Evolutionary conservation across 2,797 vertebrate species (phyloP).

Genomic region (Phoebastria nigripes): DNA sequence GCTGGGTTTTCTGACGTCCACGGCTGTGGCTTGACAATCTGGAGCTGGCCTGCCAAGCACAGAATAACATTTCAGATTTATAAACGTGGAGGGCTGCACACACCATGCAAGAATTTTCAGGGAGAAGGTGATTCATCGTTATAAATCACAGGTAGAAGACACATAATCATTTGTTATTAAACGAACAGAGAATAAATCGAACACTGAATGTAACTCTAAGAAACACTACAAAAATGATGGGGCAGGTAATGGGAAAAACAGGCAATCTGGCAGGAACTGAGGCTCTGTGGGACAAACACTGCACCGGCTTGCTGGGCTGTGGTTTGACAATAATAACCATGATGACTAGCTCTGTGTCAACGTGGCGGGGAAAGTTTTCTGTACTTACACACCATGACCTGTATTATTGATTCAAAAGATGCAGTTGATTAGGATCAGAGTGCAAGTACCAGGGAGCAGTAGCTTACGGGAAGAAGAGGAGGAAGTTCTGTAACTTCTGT

Average conservation of each 20-base stretch:
- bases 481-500: neutral
- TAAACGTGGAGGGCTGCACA: neutral
- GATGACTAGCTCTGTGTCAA: fast-evolving
- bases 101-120: neutral
- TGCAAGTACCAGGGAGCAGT: neutral
- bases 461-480: neutral
- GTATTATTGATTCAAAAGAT: neutral
- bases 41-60: neutral
- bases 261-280: neutral
- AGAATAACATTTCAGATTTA: neutral
- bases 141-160: slow-evolving; percentile 18
- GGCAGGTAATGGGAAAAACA: neutral
- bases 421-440: neutral
- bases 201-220: neutral
- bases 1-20: neutral
- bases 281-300: neutral
- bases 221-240: neutral
- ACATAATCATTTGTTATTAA: slow-evolving; percentile 41
- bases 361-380: fast-evolving
- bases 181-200: neutral
- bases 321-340: neutral
- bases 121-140: neutral
- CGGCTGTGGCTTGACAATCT: fast-evolving
- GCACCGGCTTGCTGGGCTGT: neutral
- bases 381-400: neutral